Evolutionary conservation across 2,113 vertebrate species (phyloP).

Genomic region (Oxyruncus cristatus): DNA sequence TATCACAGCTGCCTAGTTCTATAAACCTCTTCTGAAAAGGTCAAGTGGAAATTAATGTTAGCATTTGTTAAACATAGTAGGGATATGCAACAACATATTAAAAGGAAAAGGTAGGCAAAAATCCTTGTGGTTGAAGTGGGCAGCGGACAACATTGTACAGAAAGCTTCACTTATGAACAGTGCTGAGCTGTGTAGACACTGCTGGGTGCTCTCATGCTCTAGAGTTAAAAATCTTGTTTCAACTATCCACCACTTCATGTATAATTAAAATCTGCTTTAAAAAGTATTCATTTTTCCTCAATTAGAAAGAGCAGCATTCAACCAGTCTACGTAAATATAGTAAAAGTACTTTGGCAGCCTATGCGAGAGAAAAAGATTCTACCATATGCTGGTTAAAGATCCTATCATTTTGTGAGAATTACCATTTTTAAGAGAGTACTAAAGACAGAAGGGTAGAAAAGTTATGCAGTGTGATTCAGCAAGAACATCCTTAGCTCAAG

Average conservation of each 20-base stretch:
- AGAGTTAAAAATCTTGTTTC: neutral
- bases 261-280: neutral
- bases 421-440: neutral
- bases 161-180: neutral
- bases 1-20: neutral
- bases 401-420: neutral
- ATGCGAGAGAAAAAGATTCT: neutral
- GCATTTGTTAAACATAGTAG: neutral
- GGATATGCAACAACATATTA: neutral
- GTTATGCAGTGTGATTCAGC: neutral
- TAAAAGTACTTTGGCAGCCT: neutral
- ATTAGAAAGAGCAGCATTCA: neutral
- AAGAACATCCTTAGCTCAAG: neutral
- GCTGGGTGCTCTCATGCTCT: neutral
- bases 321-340: neutral
- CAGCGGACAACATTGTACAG: neutral
- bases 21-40: neutral
- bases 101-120: constrained; percentile 2
- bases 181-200: neutral
- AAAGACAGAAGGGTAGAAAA: neutral
- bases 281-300: neutral
- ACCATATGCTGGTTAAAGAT: neutral
- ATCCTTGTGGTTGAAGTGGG: neutral
- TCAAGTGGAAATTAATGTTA: neutral
- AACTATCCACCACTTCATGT: neutral